phyloP scores from a whole-genome alignment of 2,113 vertebrate genomes.

The Notothenia rossii region DNA sequence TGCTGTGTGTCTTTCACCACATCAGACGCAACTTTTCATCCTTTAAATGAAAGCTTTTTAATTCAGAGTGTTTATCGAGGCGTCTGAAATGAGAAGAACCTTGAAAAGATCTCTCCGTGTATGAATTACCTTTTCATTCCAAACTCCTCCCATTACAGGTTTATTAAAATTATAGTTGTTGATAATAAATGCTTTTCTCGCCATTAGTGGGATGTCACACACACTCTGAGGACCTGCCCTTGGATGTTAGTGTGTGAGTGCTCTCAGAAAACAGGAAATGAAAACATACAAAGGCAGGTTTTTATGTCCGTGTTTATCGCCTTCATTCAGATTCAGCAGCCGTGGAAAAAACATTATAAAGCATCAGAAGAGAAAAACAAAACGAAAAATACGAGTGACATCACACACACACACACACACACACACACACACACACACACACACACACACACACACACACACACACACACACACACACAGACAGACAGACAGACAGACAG shows the following conservation, averaged over 20 bases:
- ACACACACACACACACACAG: slow-evolving; percentile 41
- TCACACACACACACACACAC: slow-evolving; percentile 12
- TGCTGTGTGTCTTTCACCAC: slow-evolving; percentile 20
- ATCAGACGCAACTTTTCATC: slow-evolving; percentile 29
- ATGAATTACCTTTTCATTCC: slow-evolving; percentile 60
- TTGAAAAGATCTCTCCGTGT: slow-evolving; percentile 53
- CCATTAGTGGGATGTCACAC: slow-evolving; percentile 66
- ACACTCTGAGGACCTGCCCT: slow-evolving; percentile 61
- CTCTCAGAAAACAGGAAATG: slow-evolving; percentile 53
- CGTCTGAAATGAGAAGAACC: slow-evolving; percentile 64
- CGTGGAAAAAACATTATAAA: slow-evolving; percentile 53
- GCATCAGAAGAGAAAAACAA: slow-evolving; percentile 48
- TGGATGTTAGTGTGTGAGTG: slow-evolving; percentile 40
- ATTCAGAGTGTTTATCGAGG: slow-evolving; percentile 30
- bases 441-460: slow-evolving; percentile 12
- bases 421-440: slow-evolving; percentile 35
- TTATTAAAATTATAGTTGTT: slow-evolving; percentile 69
- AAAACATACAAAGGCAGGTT: slow-evolving; percentile 62
- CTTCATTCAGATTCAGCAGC: slow-evolving; percentile 61
- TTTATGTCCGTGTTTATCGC: slow-evolving; percentile 73
- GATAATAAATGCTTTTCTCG: slow-evolving; percentile 64
- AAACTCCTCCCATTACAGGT: slow-evolving; percentile 58
- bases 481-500: too few species aligned
- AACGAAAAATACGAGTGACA: neutral
- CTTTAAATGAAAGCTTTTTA: slow-evolving; percentile 59